Evolutionary conservation across 53 echinoderm and acorn worm genomes (phyloP).

Genomic region (Paracentrotus lividus): DNA sequence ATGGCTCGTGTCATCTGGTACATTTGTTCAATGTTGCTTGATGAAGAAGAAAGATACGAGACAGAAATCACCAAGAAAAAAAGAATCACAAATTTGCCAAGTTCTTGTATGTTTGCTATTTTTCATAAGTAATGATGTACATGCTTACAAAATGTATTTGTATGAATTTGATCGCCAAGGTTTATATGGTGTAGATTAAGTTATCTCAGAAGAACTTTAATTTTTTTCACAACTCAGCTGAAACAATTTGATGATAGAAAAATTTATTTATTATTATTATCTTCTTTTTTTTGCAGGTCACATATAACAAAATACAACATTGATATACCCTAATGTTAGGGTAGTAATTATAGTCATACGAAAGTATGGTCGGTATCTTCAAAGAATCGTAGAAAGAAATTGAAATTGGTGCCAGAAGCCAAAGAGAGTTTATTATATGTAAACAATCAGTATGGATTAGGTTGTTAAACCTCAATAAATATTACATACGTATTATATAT

Average conservation of each 20-base stretch:
- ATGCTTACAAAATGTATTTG: background rate
- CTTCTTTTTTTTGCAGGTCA: too few species aligned
- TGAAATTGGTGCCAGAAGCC: background rate
- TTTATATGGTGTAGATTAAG: background rate
- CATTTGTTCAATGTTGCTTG: slow-evolving; percentile 30
- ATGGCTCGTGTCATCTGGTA: background rate
- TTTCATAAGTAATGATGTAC: background rate
- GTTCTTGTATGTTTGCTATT: slow-evolving; percentile 2
- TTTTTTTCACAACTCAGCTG: background rate
- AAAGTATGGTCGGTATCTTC: too few species aligned
- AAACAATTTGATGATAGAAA: too few species aligned
- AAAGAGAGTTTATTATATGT: background rate
- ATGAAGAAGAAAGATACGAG: background rate
- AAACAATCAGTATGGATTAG: background rate
- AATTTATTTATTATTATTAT: too few species aligned
- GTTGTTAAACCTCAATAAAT: background rate
- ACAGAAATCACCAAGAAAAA: background rate
- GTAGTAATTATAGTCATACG: too few species aligned
- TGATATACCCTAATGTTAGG: too few species aligned
- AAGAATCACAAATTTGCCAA: slow-evolving; percentile 32
- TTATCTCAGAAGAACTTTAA: background rate
- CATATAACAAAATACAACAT: too few species aligned
- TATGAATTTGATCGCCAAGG: background rate
- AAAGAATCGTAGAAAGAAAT: too few species aligned
- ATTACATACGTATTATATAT: background rate